Evolutionary conservation across 2,113 vertebrate genomes (phyloP), one percentile per base, ranked within the genome.

Genomic region (Choloepus hoffmanni): DNA sequence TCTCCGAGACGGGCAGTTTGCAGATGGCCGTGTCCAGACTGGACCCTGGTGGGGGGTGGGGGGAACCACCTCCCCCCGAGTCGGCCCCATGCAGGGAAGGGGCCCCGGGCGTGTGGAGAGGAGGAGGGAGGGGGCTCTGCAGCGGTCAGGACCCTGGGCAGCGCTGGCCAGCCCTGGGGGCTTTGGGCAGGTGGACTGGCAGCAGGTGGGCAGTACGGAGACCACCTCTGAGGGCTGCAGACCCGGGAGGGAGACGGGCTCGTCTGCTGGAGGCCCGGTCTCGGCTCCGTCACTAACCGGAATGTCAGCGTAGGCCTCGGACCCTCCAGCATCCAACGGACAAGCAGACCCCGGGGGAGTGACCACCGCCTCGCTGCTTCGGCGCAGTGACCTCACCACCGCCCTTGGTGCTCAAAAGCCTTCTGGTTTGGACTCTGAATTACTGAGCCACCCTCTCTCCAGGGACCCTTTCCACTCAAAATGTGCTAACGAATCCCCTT

Each of bases 91-190:
- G 76, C 65, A 5, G 55, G 53, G 48, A 21, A 45, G 36, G 8
- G 12, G 18, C 43, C 18, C 4, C 1, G 15, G n/a, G 48, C 48
- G 45, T 13, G 65, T 72, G 70, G 55, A 4, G 16, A 30, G 24
- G 43, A 36, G 36, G 36, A 3, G 18, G 36, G 15, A 11, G 3
- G 5, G 23, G 48, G 36, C 26, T 4, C 11, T 0, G 33, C 45
- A 4, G 45, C 1, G 10, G 7, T 58, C 91, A 65, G 81, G 6
- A 85, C 91, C 81, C 26, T n/a, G 81, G 73, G 85, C 24, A 74
- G 81, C 65, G 19, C 86, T 0, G 0, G 26, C 24, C 8, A 2
- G 7, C 21, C n/a, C 36, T n/a, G 3, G 11, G 60, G 11, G 4
- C 36, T 36, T 36, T 2, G 36, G 36, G 36, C 36, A 36, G 36